These are phyloP conservation scores for Lysandra coridon DNA, from an alignment of 2,888 invertebrate species.

Conservation along the genomic window DNA sequence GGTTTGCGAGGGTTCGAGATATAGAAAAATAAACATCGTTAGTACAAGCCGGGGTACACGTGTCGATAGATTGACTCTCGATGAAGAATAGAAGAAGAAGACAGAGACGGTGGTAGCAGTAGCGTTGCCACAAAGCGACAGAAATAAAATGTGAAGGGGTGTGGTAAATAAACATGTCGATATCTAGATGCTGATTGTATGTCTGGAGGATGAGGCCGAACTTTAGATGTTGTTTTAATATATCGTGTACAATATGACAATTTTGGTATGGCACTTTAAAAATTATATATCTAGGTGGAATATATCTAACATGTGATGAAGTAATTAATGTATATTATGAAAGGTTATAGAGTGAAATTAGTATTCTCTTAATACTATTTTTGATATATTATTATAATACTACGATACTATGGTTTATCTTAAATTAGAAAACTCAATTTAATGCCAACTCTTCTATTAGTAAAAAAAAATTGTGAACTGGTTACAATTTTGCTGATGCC, in stretches of 20 bases:
- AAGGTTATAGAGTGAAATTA: background rate
- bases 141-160: slow-evolving; percentile 61
- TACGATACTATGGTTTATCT: background rate
- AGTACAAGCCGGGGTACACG: slow-evolving; percentile 64
- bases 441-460: background rate
- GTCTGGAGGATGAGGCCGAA: background rate
- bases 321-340: background rate
- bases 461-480: background rate
- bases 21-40: slow-evolving; percentile 80
- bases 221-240: background rate
- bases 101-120: slow-evolving; percentile 60
- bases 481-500: background rate
- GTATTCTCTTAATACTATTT: background rate
- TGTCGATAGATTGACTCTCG: slow-evolving; percentile 33
- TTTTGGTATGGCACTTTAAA: background rate
- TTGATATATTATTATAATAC: background rate
- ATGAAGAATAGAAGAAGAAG: slow-evolving; percentile 44
- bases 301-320: background rate
- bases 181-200: slow-evolving; percentile 35
- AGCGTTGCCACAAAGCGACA: slow-evolving; percentile 78
- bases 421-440: background rate
- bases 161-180: slow-evolving; percentile 47
- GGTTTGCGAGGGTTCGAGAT: slow-evolving; percentile 84
- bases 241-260: background rate
- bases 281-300: background rate